Percentiles rank a stretch among this genome's conserved stretches.
Evolutionary conservation across 2,113 vertebrate genomes (phyloP).

Genomic region (Mixornis gularis): DNA sequence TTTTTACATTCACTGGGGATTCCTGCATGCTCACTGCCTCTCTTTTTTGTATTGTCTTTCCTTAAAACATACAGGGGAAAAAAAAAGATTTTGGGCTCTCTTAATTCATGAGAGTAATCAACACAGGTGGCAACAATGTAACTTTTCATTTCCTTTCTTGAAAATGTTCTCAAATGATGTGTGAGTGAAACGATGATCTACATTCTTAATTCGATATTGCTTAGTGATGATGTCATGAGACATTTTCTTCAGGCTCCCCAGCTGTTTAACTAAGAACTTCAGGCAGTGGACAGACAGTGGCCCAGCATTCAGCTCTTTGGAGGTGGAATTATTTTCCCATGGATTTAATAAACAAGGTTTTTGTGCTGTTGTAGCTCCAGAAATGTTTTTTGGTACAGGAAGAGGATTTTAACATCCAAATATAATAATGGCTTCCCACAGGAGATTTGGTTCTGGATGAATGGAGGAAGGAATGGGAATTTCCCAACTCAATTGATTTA

Average conservation of each 20-base stretch:
- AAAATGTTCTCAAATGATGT: conserved; percentile 32
- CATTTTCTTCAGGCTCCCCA: conserved; percentile 9
- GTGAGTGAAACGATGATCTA: conserved; percentile 41
- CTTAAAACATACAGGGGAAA: background rate
- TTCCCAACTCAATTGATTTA: conserved; percentile 61
- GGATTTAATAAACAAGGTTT: conserved; percentile 45
- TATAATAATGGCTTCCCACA: conserved; percentile 61
- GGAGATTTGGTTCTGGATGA: conserved; percentile 61
- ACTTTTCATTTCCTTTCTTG: conserved; percentile 61
- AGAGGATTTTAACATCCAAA: conserved; percentile 65
- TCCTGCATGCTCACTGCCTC: background rate
- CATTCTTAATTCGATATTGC: background rate
- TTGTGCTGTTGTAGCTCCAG: conserved; percentile 34
- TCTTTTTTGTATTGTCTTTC: background rate
- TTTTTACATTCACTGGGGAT: background rate
- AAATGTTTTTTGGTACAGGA: conserved; percentile 54
- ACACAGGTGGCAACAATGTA: conserved; percentile 47
- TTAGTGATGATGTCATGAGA: conserved; percentile 39
- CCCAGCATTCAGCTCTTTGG: background rate
- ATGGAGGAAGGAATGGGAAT: conserved; percentile 56
- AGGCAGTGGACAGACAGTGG: conserved; percentile 27
- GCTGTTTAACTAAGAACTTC: background rate
- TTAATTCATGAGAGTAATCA: conserved; percentile 37
- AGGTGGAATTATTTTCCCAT: conserved; percentile 48
- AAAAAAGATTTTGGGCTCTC: background rate